Evolutionary conservation across 2,113 vertebrate species (phyloP), one percentile per base, ranked within the genome.

Genomic region (Sylvilagus bachmani): DNA sequence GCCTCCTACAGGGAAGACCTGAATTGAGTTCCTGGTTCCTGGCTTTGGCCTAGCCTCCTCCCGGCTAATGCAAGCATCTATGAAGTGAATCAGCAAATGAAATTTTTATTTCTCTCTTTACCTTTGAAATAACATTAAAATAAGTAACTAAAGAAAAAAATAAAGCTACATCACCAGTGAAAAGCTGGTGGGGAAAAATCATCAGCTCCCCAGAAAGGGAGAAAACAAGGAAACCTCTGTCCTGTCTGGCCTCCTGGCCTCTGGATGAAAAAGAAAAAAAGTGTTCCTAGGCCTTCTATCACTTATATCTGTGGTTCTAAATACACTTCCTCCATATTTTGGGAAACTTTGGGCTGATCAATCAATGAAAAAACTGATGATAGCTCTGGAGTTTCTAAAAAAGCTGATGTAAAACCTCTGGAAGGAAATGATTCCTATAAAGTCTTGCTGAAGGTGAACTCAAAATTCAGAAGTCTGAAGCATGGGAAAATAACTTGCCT

Each of bases 391-490:
- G 8, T 62, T 49, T 78, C 19, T 62, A 66, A 93, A 78, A 92
- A 83, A 78, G 61, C 21, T 90, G 69, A 86, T 61, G 17, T 86
- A 71, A 79, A 89, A 70, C 4, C 25, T 70, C 61, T 67, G 70
- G 38, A 89, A 92, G 58, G 53, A 73, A 61, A 84, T 78, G 24
- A 86, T 86, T 96, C 58, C 17, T 44, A 69, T 36, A 55, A 90
- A 74, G 1, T 22, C 38, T 95, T 77, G 10, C 36, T 95, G 31
- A 87, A 81, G 8, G 17, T 73, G 62, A 95, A 67, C 79, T 83
- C 80, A 93, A 8, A 64, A 69, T 79, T n/a, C 83, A 86, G 71
- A 89, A 67, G 86, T 95, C 61, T 71, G 55, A 91, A 94, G 55
- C 29, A 89, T 36, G 44, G 4, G 22, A 66, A 84, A 85, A 82